A percentile compares a stretch with the other conserved stretches of the same genome.
phyloP scores from a whole-genome alignment of 37 sponge, comb jelly and placozoan genomes.

The Spongia lamella region DNA sequence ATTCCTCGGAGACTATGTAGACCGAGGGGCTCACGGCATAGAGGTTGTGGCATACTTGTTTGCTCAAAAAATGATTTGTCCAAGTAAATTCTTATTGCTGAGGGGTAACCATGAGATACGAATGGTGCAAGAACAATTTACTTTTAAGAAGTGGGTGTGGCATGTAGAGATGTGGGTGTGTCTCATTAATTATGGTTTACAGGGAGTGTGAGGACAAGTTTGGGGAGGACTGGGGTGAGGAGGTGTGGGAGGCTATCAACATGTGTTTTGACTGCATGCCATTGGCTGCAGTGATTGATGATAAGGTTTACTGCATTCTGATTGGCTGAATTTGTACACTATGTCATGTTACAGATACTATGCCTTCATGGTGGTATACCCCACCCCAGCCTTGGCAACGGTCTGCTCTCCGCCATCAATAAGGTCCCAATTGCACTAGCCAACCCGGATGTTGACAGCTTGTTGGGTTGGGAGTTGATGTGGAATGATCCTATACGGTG shows the following conservation, averaged over 20 bases:
- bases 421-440: slow-evolving; percentile 69
- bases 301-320: slow-evolving; percentile 64
- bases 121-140: slow-evolving; percentile 78
- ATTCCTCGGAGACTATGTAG: slow-evolving; percentile 96
- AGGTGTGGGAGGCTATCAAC: slow-evolving; percentile 94
- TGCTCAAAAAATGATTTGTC: slow-evolving; percentile 91
- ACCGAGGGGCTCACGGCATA: slow-evolving; percentile 87
- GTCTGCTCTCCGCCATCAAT: slow-evolving; percentile 72
- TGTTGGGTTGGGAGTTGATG: slow-evolving; percentile 93
- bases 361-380: slow-evolving; percentile 95
- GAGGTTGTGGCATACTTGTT: slow-evolving; percentile 95
- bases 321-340: too few species aligned
- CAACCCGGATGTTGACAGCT: slow-evolving; percentile 75
- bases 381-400: slow-evolving; percentile 57
- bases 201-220: slow-evolving; percentile 94
- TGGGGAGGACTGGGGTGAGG: slow-evolving; percentile 69
- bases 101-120: slow-evolving; percentile 94
- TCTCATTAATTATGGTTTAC: not conserved
- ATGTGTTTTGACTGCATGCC: slow-evolving; percentile 88
- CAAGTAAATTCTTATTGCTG: slow-evolving; percentile 82
- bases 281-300: slow-evolving; percentile 88
- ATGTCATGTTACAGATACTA: slow-evolving; percentile 74
- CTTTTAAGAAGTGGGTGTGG: slow-evolving; percentile 63
- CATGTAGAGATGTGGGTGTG: not conserved
- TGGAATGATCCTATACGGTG: slow-evolving; percentile 96